These are phyloP conservation scores for Neosilurus hyrtlii DNA, from an alignment of 2,797 vertebrate genomes.

Conservation along the genomic window DNA sequence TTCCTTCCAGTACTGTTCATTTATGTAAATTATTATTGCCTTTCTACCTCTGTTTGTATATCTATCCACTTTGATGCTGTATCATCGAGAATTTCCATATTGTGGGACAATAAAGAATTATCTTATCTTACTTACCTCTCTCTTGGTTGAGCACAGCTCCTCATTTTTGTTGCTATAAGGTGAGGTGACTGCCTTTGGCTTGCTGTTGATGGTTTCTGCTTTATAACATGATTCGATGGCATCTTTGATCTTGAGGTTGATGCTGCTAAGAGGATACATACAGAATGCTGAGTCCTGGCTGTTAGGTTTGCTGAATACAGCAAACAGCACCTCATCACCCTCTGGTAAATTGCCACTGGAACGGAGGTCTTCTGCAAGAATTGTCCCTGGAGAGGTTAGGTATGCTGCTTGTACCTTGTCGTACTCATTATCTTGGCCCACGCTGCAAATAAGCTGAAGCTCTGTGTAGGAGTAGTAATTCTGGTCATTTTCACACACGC, in stretches of 20 bases:
- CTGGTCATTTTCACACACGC: conserved; percentile 85
- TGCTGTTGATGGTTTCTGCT: conserved; percentile 46
- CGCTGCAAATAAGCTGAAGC: conserved; percentile 85
- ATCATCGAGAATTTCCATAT: no score
- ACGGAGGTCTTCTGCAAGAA: conserved; percentile 60
- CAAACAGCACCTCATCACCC: conserved; percentile 69
- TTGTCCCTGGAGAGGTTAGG: conserved; percentile 59
- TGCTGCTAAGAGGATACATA: conserved; percentile 77
- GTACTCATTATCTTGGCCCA: conserved; percentile 57
- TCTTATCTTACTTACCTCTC: conserved; percentile 57
- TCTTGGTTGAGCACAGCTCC: conserved; percentile 51
- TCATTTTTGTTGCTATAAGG: conserved; percentile 74
- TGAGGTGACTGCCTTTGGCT: conserved; percentile 74
- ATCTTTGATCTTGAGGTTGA: conserved; percentile 77
- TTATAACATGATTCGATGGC: conserved; percentile 82
- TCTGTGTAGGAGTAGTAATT: conserved; percentile 91
- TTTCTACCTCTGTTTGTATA: no score
- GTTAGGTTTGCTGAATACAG: conserved; percentile 67
- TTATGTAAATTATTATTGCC: no score
- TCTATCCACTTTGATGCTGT: no score
- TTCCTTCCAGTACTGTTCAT: no score
- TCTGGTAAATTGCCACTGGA: conserved; percentile 22
- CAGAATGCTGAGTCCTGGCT: conserved; percentile 77
- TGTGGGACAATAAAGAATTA: no score
- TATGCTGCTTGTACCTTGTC: conserved; percentile 63